Evolutionary conservation across 2,113 vertebrate species (phyloP).

Genomic region (Tetraodon nigroviridis): DNA sequence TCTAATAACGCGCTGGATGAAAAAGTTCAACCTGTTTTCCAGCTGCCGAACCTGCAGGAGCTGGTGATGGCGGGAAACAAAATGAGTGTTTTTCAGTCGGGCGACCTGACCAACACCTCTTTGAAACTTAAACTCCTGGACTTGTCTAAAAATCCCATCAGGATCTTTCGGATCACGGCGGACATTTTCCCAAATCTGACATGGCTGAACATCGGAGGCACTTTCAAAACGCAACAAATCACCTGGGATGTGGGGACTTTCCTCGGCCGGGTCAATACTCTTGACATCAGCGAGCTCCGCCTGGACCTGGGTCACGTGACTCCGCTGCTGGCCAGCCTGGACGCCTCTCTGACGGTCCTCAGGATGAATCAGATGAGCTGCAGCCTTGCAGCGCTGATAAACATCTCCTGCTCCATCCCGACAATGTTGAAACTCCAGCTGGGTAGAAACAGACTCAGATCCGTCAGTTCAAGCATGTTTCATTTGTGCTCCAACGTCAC

Average conservation of each 20-base stretch:
- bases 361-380: conserved; percentile 53
- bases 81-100: conserved; percentile 29
- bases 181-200: conserved; percentile 61
- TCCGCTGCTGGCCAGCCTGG: conserved; percentile 50
- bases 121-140: conserved; percentile 32
- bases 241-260: conserved; percentile 57
- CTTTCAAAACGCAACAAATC: conserved; percentile 6
- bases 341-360: conserved; percentile 48
- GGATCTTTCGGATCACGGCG: conserved; percentile 49
- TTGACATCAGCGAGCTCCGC: conserved; percentile 55
- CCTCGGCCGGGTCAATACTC: conserved; percentile 51
- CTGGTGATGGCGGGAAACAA: conserved; percentile 17
- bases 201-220: conserved; percentile 46
- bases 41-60: conserved; percentile 34
- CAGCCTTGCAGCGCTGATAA: conserved; percentile 45
- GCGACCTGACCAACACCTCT: conserved; percentile 47
- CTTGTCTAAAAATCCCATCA: conserved; percentile 54
- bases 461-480: conserved; percentile 44
- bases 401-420: conserved; percentile 67
- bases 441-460: conserved; percentile 54
- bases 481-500: conserved; percentile 47
- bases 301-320: conserved; percentile 32
- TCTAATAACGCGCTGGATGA: conserved; percentile 42
- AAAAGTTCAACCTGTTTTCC: conserved; percentile 28
- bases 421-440: conserved; percentile 56